Base-by-base conservation (phyloP, 1,140 invertebrate genomes). In the Cecropterus lyciades region DNA sequence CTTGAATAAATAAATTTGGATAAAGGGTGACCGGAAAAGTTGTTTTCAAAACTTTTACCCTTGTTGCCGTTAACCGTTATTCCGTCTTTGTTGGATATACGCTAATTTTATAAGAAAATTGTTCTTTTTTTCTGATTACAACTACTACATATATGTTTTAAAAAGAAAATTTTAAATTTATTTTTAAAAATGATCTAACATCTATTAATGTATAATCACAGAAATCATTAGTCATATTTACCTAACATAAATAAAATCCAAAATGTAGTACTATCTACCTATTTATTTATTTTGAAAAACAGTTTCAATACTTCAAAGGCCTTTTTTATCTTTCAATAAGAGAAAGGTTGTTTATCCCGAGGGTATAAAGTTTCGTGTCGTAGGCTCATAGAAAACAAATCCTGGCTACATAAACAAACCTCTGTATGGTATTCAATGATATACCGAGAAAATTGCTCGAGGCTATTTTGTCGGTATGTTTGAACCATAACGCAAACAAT, bases 1-100 rank as follows among this genome's bases (percentile, higher is more conserved):
- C 69, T 68, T 70, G 70, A 73, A 77, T 82, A 82, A 85, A 84
- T 83, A 85, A 82, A 82, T 70, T 74, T 68, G 69, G 70, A 72
- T 71, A 81, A 76, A 77, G 70, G 72, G 75, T 73, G 69, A 71
- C 67, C 70, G 72, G 65, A 52, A 67, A 71, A 75, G 70, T 69
- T 66, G 72, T 73, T 79, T 70, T 69, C 69, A 63, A 67, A 82
- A 76, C 64, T 71, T 70, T 65, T 42, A 49, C 30, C 45, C 65
- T 53, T 62, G 51, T 60, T 65, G 51, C 69, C 59, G 60, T 66
- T 72, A 53, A 67, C 66, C 69, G 59, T 67, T 53, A 56, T 56
- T 56, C 16, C n/a, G 17, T 56, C 43, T 48, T 62, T 55, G 52
- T 59, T 45, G 16, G 49, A 37, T 46, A 51, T 45, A 51, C 20